Conservation (phyloP, 2,113 vertebrate genomes). For the Antigone vipio region DNA sequence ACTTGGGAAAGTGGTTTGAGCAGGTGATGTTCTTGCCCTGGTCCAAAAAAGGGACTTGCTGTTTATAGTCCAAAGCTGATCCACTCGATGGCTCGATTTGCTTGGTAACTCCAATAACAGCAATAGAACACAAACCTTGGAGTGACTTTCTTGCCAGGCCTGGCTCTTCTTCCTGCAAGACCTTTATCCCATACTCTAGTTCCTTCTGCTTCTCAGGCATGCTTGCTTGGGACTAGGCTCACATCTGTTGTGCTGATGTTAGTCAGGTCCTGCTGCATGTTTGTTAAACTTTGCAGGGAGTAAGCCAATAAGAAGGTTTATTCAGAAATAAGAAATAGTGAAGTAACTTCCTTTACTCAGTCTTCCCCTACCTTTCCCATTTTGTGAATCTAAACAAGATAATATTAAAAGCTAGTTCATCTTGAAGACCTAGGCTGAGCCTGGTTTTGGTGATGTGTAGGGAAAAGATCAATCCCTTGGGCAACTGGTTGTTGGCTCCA, state of each 20-base stretch:
- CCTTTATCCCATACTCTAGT: background rate
- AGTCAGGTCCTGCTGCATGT: background rate
- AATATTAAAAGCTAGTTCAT: background rate
- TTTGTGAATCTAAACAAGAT: background rate
- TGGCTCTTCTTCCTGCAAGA: background rate
- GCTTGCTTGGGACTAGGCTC: background rate
- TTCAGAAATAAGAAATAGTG: background rate
- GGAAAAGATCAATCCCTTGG: background rate
- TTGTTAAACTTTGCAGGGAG: background rate
- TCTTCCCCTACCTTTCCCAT: background rate
- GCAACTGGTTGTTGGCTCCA: background rate
- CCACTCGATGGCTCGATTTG: background rate
- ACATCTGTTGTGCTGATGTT: background rate
- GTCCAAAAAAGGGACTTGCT: background rate
- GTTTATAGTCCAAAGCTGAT: slow-evolving; percentile 22
- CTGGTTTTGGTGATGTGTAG: background rate
- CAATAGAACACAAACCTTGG: slow-evolving; percentile 29
- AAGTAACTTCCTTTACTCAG: background rate
- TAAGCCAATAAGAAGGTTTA: background rate
- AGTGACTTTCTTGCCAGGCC: background rate
- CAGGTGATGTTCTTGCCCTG: background rate
- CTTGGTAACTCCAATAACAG: slow-evolving; percentile 7
- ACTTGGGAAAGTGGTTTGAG: background rate
- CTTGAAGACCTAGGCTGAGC: background rate
- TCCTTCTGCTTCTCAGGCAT: background rate